phyloP scores from a whole-genome alignment of 2,113 vertebrate genomes.

The Steatornis caripensis region DNA sequence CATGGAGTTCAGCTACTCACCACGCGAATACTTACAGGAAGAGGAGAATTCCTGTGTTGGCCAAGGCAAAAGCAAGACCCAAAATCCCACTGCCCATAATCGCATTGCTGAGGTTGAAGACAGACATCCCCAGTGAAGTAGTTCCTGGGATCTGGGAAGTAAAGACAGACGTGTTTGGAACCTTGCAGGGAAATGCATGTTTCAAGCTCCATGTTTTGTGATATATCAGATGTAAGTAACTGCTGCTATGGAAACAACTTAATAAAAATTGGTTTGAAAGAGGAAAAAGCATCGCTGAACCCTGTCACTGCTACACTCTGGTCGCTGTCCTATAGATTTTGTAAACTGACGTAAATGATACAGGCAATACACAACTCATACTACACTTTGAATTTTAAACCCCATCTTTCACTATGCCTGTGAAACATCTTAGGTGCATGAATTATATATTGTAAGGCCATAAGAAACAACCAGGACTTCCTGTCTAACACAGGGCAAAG shows the following conservation, averaged over 20 bases:
- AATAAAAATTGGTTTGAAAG: not conserved
- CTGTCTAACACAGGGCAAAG: not conserved
- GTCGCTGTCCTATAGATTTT: rapidly evolving
- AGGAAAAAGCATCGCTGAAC: rapidly evolving
- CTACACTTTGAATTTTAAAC: not conserved
- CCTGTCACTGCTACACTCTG: not conserved
- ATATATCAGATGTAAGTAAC: not conserved
- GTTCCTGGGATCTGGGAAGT: slow-evolving; percentile 73
- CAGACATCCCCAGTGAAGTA: slow-evolving; percentile 76
- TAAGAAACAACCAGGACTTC: not conserved
- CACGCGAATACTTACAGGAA: slow-evolving; percentile 74
- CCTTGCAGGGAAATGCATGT: not conserved
- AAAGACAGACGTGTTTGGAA: not conserved
- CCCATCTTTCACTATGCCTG: not conserved
- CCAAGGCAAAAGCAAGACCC: slow-evolving; percentile 79
- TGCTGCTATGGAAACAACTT: not conserved
- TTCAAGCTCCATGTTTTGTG: not conserved
- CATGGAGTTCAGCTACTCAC: not conserved
- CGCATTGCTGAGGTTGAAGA: slow-evolving; percentile 82
- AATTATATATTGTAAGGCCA: not conserved
- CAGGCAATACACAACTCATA: not conserved
- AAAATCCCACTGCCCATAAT: slow-evolving; percentile 84
- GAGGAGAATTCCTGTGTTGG: slow-evolving; percentile 80
- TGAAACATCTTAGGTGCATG: rapidly evolving
- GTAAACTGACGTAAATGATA: not conserved